phyloP scores from a whole-genome alignment of 2,113 vertebrate genomes.

The Cynoglossus semilaevis region DNA sequence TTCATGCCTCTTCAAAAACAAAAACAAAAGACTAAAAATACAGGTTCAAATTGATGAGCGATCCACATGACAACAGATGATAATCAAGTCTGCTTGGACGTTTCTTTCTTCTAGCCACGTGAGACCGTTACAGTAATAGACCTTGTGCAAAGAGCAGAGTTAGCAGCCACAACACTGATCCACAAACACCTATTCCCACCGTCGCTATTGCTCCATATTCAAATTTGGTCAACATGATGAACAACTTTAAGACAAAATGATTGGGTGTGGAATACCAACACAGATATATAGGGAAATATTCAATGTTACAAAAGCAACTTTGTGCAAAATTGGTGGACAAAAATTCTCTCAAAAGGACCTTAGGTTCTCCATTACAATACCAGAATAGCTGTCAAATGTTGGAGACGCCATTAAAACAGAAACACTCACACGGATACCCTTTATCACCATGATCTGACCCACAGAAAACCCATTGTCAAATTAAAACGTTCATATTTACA shows the following conservation, averaged over 20 bases:
- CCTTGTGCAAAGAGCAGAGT: conserved; percentile 29
- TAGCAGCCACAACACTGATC: conserved; percentile 19
- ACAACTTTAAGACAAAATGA: not conserved
- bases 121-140: conserved; percentile 10
- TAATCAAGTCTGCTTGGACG: not conserved
- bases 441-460: conserved; percentile 29
- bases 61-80: not conserved
- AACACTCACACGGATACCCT: no score
- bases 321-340: conserved; percentile 25
- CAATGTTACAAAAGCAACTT: conserved; percentile 21
- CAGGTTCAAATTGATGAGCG: not conserved
- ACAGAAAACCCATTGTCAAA: not conserved
- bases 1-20: conserved; percentile 6
- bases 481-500: not conserved
- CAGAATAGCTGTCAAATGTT: no score
- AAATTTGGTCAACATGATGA: not conserved
- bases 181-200: not conserved
- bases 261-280: not conserved
- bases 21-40: not conserved
- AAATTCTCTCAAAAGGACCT: not conserved
- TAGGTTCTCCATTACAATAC: conserved; percentile 4
- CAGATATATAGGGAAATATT: not conserved
- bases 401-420: no score
- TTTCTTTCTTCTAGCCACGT: not conserved
- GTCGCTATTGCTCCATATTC: not conserved